Conservation (phyloP, 2,888 invertebrate genomes). For the Yponomeuta plumbellus region DNA sequence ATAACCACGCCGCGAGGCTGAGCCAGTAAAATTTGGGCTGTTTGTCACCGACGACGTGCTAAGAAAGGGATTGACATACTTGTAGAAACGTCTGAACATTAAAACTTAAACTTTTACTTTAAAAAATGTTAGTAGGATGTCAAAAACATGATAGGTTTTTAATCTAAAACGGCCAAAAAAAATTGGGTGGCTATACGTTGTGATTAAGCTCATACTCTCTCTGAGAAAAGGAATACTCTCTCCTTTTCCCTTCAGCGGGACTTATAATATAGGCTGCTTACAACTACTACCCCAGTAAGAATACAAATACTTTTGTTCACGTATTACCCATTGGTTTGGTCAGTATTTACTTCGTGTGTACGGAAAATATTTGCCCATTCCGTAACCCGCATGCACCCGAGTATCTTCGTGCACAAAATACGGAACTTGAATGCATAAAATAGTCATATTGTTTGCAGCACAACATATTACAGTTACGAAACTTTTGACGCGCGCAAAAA, state of each 20-base stretch:
- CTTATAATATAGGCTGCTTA: too few species aligned
- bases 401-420: slow-evolving; percentile 1
- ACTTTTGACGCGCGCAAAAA: not conserved
- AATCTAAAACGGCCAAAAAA: not conserved
- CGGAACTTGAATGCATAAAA: not conserved
- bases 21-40: too few species aligned
- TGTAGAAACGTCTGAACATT: too few species aligned
- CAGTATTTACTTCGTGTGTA: slow-evolving; percentile 1
- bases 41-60: too few species aligned
- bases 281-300: not conserved
- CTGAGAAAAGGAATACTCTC: too few species aligned
- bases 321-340: not conserved
- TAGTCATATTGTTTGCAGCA: not conserved
- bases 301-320: not conserved
- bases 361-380: not conserved
- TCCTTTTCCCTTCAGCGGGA: too few species aligned
- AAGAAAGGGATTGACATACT: too few species aligned
- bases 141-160: too few species aligned
- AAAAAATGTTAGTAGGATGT: too few species aligned
- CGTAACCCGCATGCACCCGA: not conserved
- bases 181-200: not conserved
- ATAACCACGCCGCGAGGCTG: too few species aligned
- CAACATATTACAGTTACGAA: not conserved
- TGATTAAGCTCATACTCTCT: too few species aligned
- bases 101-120: too few species aligned